Conservation (phyloP, 2,888 invertebrate genomes). For the Pterostichus niger region DNA sequence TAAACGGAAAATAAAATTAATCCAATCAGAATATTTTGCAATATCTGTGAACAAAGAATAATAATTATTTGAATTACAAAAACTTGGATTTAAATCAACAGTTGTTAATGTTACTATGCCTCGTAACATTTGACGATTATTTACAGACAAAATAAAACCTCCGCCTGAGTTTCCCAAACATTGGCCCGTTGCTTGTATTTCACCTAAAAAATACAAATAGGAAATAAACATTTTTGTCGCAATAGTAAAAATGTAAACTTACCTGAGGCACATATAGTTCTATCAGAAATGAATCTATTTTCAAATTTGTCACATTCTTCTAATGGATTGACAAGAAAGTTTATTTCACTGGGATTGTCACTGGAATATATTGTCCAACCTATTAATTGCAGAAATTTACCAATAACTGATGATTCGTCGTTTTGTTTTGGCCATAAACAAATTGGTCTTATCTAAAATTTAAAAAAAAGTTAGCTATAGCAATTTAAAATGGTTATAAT, state of each 20-base stretch:
- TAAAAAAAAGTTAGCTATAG: too few species aligned
- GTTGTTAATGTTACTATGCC: background rate
- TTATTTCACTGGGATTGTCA: background rate
- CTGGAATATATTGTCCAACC: background rate
- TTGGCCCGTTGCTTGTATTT: background rate
- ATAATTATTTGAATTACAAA: constrained; percentile 18
- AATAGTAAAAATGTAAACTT: background rate
- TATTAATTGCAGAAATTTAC: background rate
- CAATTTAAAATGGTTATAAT: too few species aligned
- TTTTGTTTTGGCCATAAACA: constrained; percentile 19
- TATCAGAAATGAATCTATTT: constrained; percentile 1
- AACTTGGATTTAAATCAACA: background rate
- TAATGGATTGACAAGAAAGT: background rate
- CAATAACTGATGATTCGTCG: background rate
- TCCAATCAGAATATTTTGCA: constrained; percentile 22
- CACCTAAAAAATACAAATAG: background rate
- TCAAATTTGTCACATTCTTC: constrained; percentile 11
- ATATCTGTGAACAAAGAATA: constrained; percentile 17
- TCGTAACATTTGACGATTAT: background rate
- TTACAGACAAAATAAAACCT: background rate
- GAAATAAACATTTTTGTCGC: too few species aligned
- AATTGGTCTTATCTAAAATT: constrained; percentile 25
- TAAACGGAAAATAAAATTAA: background rate
- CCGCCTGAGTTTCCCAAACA: constrained; percentile 6
- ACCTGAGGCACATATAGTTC: constrained; percentile 10